These are phyloP conservation scores for Drosophila neotestacea DNA, from an alignment of 2,888 invertebrate species.

Conservation along the genomic window DNA sequence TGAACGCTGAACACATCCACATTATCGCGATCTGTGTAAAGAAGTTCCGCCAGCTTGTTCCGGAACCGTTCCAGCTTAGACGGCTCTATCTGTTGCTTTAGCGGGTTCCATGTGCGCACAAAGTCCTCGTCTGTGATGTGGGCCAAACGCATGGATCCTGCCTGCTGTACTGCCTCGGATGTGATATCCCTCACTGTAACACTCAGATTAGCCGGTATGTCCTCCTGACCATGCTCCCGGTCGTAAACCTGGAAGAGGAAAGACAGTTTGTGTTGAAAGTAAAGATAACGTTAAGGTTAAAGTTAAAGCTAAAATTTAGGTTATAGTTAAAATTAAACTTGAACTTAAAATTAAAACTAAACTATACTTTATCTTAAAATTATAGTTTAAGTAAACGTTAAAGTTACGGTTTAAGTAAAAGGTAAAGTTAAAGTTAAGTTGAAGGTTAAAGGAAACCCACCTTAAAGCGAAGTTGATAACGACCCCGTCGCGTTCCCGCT, in stretches of 20 bases:
- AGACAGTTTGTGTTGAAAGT: background rate
- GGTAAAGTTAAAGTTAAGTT: background rate
- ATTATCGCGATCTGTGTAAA: conserved; percentile 93
- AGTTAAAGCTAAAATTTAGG: background rate
- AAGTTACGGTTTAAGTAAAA: background rate
- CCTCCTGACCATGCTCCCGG: conserved; percentile 96
- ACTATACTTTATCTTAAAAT: too few relatives aligned
- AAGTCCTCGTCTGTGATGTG: conserved; percentile 98
- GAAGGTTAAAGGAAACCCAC: conserved; percentile 3
- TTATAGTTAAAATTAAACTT: background rate
- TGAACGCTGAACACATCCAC: conserved; percentile 99
- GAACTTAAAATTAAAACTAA: background rate
- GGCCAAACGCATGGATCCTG: conserved; percentile 95
- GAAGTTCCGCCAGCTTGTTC: conserved; percentile 93
- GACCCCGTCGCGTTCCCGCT: conserved; percentile 95
- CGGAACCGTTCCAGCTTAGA: conserved; percentile 95
- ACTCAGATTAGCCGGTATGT: conserved; percentile 96
- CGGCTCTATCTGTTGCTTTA: conserved; percentile 91
- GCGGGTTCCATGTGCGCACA: conserved; percentile 96
- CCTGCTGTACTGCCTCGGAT: conserved; percentile 96
- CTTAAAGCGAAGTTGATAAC: conserved; percentile 91
- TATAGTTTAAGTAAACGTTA: background rate
- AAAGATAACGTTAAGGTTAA: background rate
- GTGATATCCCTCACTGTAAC: conserved; percentile 97
- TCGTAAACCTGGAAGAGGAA: conserved; percentile 89